phyloP scores from a whole-genome alignment of 2,113 vertebrate genomes.

The Corvus cornix region DNA sequence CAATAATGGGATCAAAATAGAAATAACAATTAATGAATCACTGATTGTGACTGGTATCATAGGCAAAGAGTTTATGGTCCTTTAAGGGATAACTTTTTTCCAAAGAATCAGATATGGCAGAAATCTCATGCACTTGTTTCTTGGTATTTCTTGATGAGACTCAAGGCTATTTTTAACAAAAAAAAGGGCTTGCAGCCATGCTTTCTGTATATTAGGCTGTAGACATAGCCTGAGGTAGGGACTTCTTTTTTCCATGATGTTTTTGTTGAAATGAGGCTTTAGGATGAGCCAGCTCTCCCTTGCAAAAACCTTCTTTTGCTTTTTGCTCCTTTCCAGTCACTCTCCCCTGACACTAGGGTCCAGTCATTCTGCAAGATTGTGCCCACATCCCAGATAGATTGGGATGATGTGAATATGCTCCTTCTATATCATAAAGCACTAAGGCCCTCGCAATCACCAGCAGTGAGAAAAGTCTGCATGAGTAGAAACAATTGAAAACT shows the following conservation, averaged over 20 bases:
- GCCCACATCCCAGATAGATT: neutral
- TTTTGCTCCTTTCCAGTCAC: neutral
- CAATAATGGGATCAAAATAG: neutral
- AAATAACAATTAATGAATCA: neutral
- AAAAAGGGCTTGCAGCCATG: neutral
- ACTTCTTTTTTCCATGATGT: neutral
- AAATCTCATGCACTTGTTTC: neutral
- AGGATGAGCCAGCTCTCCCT: neutral
- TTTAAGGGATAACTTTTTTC: neutral
- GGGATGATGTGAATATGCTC: neutral
- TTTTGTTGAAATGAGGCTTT: neutral
- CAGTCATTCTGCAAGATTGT: neutral
- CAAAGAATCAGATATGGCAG: neutral
- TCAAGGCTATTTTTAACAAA: rapidly evolving
- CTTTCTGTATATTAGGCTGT: neutral
- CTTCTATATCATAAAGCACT: neutral
- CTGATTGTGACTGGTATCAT: neutral
- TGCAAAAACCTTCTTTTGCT: neutral
- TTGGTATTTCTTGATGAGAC: neutral
- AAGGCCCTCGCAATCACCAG: neutral
- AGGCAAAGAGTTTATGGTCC: neutral
- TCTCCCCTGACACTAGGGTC: neutral
- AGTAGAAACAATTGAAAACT: neutral
- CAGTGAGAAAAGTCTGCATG: neutral
- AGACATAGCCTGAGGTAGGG: neutral